Conservation (phyloP, 2,888 invertebrate species). For the Stenchaetothrips biformis region DNA sequence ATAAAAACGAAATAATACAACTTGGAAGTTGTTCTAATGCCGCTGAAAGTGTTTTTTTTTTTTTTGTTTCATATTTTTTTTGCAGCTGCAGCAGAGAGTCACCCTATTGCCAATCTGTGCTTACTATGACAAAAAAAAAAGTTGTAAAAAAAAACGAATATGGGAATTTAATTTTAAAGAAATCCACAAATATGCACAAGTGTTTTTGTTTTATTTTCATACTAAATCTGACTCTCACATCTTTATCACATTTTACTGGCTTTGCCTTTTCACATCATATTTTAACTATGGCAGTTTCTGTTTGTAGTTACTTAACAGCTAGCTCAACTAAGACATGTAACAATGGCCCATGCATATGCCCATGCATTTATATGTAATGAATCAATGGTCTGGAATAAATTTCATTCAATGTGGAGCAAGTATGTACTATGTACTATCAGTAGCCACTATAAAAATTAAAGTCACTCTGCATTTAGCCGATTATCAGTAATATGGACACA, state of each 20-base stretch:
- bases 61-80: too few species aligned
- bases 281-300: not conserved
- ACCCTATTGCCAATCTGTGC: not conserved
- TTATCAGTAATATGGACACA: too few species aligned
- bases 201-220: not conserved
- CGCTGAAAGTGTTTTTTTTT: not conserved
- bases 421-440: too few species aligned
- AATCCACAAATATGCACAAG: not conserved
- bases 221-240: slow-evolving; percentile 22
- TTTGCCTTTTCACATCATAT: slow-evolving; percentile 14
- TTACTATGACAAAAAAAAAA: not conserved
- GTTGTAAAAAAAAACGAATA: not conserved
- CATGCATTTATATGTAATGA: not conserved
- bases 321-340: slow-evolving; percentile 6
- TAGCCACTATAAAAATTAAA: too few species aligned
- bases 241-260: slow-evolving; percentile 23
- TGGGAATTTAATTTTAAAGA: not conserved
- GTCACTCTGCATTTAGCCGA: too few species aligned
- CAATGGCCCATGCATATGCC: too few species aligned
- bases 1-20: not conserved
- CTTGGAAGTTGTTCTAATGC: slow-evolving; percentile 7
- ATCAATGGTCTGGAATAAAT: not conserved
- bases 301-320: not conserved
- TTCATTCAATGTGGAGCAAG: not conserved
- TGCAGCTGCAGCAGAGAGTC: not conserved